Conservation (phyloP, 2,113 vertebrate genomes). For the Ageneiosus marmoratus region DNA sequence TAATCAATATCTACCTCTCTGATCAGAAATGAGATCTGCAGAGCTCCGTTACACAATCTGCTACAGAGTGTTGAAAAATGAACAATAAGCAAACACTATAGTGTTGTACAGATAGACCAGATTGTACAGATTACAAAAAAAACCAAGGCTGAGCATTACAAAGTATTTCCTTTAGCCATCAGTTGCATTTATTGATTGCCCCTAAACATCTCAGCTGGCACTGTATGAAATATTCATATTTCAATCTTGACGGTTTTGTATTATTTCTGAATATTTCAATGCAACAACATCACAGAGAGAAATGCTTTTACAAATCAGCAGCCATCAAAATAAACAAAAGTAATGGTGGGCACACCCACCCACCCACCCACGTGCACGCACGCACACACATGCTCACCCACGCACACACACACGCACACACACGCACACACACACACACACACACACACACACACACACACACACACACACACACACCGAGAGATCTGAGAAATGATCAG, state of each 20-base stretch:
- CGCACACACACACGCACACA: constrained; percentile 27
- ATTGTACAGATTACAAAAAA: neutral
- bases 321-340: constrained; percentile 58
- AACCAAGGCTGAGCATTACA: constrained; percentile 43
- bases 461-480: neutral
- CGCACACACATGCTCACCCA: constrained; percentile 11
- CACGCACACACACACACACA: neutral
- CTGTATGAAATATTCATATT: constrained; percentile 64
- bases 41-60: neutral
- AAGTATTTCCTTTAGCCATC: constrained; percentile 48
- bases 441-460: constrained; percentile 24
- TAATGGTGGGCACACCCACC: constrained; percentile 24
- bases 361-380: constrained; percentile 27
- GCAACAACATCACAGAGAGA: constrained; percentile 55
- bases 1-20: neutral
- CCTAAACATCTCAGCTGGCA: constrained; percentile 61
- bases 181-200: constrained; percentile 61
- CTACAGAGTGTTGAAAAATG: neutral
- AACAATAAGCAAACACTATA: neutral
- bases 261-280: constrained; percentile 64
- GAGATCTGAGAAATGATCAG: constrained; percentile 54
- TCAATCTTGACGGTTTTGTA: constrained; percentile 63
- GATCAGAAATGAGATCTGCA: neutral
- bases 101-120: neutral
- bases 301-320: constrained; percentile 57